Conservation (phyloP, 1,140 invertebrate species). For the Ips nitidus region DNA sequence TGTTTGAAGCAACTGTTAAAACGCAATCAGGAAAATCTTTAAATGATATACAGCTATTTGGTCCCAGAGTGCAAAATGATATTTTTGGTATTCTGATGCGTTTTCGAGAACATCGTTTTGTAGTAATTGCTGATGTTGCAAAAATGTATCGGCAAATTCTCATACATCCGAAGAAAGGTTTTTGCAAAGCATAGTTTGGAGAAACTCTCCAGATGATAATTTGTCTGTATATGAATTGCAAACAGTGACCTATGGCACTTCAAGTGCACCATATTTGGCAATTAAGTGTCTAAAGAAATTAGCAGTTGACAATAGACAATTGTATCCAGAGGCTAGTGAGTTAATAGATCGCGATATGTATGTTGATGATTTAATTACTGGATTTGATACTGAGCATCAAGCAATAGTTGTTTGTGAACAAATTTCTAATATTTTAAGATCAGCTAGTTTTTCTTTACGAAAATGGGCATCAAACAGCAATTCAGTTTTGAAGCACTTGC, state of each 20-base stretch:
- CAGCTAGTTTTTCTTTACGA: slow-evolving; percentile 20
- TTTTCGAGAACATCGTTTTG: slow-evolving; percentile 43
- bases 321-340: slow-evolving; percentile 9
- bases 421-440: slow-evolving; percentile 17
- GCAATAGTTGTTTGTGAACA: slow-evolving; percentile 12
- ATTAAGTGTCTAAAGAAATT: no score
- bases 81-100: slow-evolving; percentile 45
- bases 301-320: slow-evolving; percentile 26
- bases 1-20: no score
- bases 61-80: slow-evolving; percentile 50
- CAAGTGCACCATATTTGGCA: no score
- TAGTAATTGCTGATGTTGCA: slow-evolving; percentile 43
- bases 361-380: slow-evolving; percentile 42
- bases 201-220: slow-evolving; percentile 3
- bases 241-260: no score
- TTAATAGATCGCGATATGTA: slow-evolving; percentile 35
- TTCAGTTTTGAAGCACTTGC: not conserved
- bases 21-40: no score
- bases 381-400: slow-evolving; percentile 15
- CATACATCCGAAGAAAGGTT: slow-evolving; percentile 37
- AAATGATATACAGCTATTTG: slow-evolving; percentile 40
- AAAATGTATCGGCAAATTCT: slow-evolving; percentile 50
- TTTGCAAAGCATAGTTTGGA: slow-evolving; percentile 29
- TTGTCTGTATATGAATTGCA: slow-evolving; percentile 41
- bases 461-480: slow-evolving; percentile 28